Evolutionary conservation across 1,140 invertebrate genomes (phyloP).

Genomic region (Potamilus streckersoni): DNA sequence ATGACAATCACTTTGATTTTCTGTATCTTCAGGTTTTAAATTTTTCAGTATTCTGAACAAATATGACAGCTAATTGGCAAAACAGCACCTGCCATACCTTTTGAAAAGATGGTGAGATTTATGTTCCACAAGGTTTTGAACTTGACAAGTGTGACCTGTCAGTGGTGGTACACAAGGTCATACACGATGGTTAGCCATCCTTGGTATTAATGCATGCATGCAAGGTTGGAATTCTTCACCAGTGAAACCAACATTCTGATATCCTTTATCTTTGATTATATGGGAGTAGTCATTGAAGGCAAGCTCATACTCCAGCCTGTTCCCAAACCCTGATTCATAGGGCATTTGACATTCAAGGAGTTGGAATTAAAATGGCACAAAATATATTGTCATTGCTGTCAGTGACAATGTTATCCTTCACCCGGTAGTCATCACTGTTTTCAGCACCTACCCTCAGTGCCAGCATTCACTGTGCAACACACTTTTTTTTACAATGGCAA

Average conservation of each 20-base stretch:
- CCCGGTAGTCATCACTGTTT: background rate
- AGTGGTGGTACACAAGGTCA: background rate
- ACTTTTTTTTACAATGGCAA: background rate
- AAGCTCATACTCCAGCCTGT: slow-evolving; percentile 15
- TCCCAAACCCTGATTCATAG: slow-evolving; percentile 6
- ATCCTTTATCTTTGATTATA: background rate
- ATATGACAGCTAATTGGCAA: background rate
- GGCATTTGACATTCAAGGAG: slow-evolving; percentile 6
- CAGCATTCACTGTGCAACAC: background rate
- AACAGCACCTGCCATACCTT: slow-evolving; percentile 20
- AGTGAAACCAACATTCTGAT: slow-evolving; percentile 1
- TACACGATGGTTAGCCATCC: slow-evolving; percentile 4
- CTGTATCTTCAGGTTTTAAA: slow-evolving; percentile 24
- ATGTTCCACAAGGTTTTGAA: slow-evolving; percentile 12
- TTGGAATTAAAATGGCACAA: slow-evolving; percentile 15
- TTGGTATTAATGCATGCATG: background rate
- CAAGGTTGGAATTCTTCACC: slow-evolving; percentile 6
- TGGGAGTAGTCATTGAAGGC: slow-evolving; percentile 17
- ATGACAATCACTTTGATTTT: slow-evolving; percentile 20
- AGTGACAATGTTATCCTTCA: background rate
- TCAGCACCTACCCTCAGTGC: background rate
- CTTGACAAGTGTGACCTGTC: background rate
- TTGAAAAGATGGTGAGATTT: slow-evolving; percentile 15
- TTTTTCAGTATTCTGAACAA: background rate
- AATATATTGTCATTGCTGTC: background rate